Percentiles rank a stretch among this genome's conserved stretches.
These are phyloP conservation scores for Drosophila kuntzei DNA, from an alignment of 2,888 invertebrate genomes.

Conservation along the genomic window DNA sequence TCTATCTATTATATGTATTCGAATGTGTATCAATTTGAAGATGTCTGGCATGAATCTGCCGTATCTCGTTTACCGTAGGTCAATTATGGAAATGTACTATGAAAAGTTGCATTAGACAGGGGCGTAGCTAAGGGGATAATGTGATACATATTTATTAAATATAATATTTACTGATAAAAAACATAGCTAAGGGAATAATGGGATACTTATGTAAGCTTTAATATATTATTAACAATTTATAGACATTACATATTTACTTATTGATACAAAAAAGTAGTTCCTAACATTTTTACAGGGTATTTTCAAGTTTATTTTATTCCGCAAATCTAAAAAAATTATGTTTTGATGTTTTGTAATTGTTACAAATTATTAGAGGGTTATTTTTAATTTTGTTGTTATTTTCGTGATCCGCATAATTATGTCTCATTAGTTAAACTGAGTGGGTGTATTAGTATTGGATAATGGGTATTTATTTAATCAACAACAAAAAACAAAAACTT, in stretches of 20 bases:
- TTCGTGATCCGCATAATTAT: conserved; percentile 20
- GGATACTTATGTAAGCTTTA: too few relatives aligned
- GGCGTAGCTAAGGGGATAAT: not conserved
- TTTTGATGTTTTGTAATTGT: not conserved
- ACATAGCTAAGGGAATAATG: not conserved
- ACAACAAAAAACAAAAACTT: conserved; percentile 30
- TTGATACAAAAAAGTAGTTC: not conserved
- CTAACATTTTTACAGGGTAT: not conserved
- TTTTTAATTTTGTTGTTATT: not conserved
- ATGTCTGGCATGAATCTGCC: conserved; percentile 12
- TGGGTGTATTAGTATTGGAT: conserved; percentile 44
- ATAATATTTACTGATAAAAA: too few relatives aligned
- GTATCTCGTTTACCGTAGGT: not conserved
- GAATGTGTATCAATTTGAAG: conserved; percentile 19
- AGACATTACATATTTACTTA: too few relatives aligned
- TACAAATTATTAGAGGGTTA: not conserved
- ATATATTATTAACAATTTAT: too few relatives aligned
- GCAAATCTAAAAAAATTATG: not conserved
- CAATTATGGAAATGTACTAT: conserved; percentile 46
- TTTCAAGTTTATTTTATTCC: not conserved
- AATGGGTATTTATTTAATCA: conserved; percentile 18
- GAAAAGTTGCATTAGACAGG: not conserved
- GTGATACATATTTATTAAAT: too few relatives aligned
- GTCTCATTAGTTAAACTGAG: conserved; percentile 40
- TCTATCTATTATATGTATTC: not conserved